Evolutionary conservation across 2,888 invertebrate genomes (phyloP).

Genomic region (Sphaerophoria taeniata): DNA sequence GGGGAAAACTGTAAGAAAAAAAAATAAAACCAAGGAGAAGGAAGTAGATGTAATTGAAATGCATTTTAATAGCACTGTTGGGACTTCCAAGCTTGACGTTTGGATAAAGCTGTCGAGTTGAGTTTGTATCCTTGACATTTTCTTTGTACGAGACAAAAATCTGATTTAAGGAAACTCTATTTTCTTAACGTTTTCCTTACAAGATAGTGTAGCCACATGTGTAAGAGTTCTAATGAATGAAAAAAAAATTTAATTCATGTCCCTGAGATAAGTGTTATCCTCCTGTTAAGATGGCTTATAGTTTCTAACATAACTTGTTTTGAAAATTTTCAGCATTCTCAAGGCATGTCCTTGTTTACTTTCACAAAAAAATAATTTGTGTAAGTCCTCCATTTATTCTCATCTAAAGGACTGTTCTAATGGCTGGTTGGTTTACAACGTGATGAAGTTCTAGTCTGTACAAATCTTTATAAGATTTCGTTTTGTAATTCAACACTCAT

Average conservation of each 20-base stretch:
- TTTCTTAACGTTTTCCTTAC: neutral
- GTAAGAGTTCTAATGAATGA: neutral
- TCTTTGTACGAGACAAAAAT: neutral
- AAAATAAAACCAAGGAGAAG: constrained; percentile 26
- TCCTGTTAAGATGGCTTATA: too few species aligned
- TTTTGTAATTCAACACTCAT: neutral
- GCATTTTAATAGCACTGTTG: constrained; percentile 25
- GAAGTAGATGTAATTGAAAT: constrained; percentile 30
- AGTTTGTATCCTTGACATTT: constrained; percentile 2
- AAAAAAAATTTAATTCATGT: too few species aligned
- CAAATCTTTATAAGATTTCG: neutral
- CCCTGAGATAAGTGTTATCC: too few species aligned
- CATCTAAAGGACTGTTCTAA: too few species aligned
- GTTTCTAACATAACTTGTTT: too few species aligned
- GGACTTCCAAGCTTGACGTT: constrained; percentile 14
- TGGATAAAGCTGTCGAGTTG: constrained; percentile 17
- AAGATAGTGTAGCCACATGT: neutral
- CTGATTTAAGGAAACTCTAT: neutral
- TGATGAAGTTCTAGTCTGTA: neutral
- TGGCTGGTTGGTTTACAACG: neutral
- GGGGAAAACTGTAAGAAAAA: neutral
- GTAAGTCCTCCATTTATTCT: too few species aligned
- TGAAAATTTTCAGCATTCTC: too few species aligned
- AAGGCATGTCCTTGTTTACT: too few species aligned
- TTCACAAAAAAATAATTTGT: too few species aligned